A percentile compares a stretch with the other conserved stretches of the same genome.
Evolutionary conservation across 2,797 vertebrate species (phyloP).

Genomic region (Halcyon chelicuti): DNA sequence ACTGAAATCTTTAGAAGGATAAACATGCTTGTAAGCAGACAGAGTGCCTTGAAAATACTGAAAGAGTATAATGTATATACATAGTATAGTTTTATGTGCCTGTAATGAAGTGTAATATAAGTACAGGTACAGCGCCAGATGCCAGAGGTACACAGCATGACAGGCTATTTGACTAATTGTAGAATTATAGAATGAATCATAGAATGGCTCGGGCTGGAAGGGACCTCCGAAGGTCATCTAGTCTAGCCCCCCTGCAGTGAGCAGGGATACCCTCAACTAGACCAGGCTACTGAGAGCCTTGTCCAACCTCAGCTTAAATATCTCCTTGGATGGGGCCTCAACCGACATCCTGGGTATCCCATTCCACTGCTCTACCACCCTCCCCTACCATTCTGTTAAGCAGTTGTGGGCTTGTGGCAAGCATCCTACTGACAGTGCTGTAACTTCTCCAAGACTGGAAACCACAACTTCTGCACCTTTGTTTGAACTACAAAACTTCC

Average conservation of each 20-base stretch:
- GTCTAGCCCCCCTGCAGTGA: no score
- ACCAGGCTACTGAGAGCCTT: no score
- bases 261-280: no score
- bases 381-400: not conserved
- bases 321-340: no score
- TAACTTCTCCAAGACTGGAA: not conserved
- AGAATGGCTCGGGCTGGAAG: no score
- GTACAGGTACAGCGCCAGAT: not conserved
- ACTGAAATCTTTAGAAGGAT: not conserved
- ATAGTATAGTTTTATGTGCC: not conserved
- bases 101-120: not conserved
- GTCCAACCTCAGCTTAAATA: no score
- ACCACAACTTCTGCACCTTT: not conserved
- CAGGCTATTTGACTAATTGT: conserved; percentile 7
- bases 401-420: not conserved
- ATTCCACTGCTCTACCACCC: no score
- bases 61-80: not conserved
- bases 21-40: not conserved
- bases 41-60: not conserved
- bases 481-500: not conserved
- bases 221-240: no score
- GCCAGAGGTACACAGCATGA: conserved; percentile 19
- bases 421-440: not conserved
- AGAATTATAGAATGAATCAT: no score
- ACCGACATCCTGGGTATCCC: no score